Percentiles rank a stretch among this genome's conserved stretches.
These are phyloP conservation scores for Siderastrea radians DNA, from an alignment of 92 coral and sea anemone species.

Conservation along the genomic window DNA sequence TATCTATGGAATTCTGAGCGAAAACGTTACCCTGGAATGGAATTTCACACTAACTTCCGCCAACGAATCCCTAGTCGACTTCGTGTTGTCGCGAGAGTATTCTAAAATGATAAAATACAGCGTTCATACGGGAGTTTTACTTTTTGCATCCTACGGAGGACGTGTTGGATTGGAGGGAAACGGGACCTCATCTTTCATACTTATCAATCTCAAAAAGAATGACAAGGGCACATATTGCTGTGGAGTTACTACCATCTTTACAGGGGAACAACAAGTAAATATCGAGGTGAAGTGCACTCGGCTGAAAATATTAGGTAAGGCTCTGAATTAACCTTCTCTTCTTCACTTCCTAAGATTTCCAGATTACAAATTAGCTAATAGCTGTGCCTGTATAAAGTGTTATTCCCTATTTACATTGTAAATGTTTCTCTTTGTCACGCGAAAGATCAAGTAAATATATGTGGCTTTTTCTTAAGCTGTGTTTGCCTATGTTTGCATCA, in stretches of 20 bases:
- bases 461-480: too few relatives aligned
- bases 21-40: slow-evolving; percentile 38
- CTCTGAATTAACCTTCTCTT: too few relatives aligned
- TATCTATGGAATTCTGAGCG: slow-evolving; percentile 12
- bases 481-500: too few relatives aligned
- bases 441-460: neutral
- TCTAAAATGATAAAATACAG: neutral
- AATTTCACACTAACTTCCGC: neutral
- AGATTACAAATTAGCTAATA: too few relatives aligned
- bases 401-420: neutral
- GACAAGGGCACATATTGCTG: neutral
- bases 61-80: neutral
- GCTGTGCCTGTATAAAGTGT: too few relatives aligned
- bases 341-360: too few relatives aligned
- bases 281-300: neutral
- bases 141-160: neutral
- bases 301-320: slow-evolving; percentile 3
- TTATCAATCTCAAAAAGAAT: neutral
- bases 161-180: neutral
- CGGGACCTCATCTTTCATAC: slow-evolving; percentile 4
- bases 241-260: neutral
- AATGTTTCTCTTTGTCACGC: neutral
- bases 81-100: neutral
- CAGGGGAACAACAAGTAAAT: neutral
- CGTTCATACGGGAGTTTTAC: neutral